Base-by-base conservation (phyloP, 2,888 invertebrate genomes). In the Plagodis pulveraria region DNA sequence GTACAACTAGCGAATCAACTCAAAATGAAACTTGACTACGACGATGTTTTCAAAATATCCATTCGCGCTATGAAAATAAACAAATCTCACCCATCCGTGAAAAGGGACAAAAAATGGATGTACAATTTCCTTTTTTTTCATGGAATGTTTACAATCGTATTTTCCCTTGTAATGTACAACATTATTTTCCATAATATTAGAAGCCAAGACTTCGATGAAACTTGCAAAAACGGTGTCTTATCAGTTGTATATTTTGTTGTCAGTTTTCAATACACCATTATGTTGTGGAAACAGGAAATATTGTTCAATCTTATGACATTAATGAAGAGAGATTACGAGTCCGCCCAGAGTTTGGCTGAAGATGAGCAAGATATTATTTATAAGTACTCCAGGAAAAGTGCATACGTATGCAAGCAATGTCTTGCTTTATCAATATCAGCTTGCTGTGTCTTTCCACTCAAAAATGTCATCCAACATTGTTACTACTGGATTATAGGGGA, bases 311-410 rank as follows among this genome's bases (percentile, higher is more conserved):
- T 86, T 5, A 76, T 85, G 0, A 56, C 63, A 1, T 50, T 59
- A 5, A 65, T 85, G 5, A 74, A 80, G n/a, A 54, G 50, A 6
- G 84, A 86, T 62, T 86, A 72, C 48, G 56, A 61, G 8, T 40
- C 34, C 0, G 65, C 71, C 0, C 55, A 64, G 33, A 11, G 55
- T 0, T 59, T 76, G 6, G 11, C 70, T 0, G 5, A 41, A 0
- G 51, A 69, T 0, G 82, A 84, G 46, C 68, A 68, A 46, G 40
- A 63, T 0, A 53, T 83, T 0, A 56, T 84, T 0, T 11, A 58
- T 5, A 50, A 72, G 9, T 81, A 74, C 49, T 71, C 73, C 0
- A 59, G 65, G 5, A 67, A 69, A 48, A 79, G 79, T 0, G 34
- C 53, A 4, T 59, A 54, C 43, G 68, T 85, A 0, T 65, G 70